These are phyloP conservation scores for Pterois miles DNA, from an alignment of 2,797 vertebrate species.

Conservation along the genomic window DNA sequence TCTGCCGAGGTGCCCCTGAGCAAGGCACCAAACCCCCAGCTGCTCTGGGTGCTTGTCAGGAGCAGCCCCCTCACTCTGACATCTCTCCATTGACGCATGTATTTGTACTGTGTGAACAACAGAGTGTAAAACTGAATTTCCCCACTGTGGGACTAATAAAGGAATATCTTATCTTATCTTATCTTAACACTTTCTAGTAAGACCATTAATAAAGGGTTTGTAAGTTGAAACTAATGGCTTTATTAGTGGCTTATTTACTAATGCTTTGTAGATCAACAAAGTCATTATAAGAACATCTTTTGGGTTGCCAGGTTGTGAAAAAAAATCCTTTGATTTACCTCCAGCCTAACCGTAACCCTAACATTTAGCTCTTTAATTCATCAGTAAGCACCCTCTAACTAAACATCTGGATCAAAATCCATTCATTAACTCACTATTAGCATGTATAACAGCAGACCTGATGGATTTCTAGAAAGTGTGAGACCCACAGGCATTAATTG, in stretches of 20 bases:
- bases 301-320: conserved; percentile 2
- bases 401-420: background rate
- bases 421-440: background rate
- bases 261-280: background rate
- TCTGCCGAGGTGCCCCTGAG: too few species aligned
- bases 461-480: background rate
- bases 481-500: background rate
- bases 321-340: background rate
- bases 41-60: too few species aligned
- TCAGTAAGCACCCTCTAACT: background rate
- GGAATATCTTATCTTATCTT: too few species aligned
- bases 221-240: background rate
- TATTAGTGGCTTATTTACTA: background rate
- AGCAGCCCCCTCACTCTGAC: too few species aligned
- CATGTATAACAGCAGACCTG: background rate
- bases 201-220: background rate
- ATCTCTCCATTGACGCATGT: too few species aligned
- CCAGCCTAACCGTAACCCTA: background rate
- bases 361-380: background rate
- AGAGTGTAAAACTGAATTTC: too few species aligned
- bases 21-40: too few species aligned
- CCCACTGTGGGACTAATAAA: too few species aligned
- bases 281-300: background rate
- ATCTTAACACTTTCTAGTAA: background rate
- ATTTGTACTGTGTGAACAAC: too few species aligned